Evolutionary conservation across 1,140 invertebrate species (phyloP).

Genomic region (Drosophila asahinai): DNA sequence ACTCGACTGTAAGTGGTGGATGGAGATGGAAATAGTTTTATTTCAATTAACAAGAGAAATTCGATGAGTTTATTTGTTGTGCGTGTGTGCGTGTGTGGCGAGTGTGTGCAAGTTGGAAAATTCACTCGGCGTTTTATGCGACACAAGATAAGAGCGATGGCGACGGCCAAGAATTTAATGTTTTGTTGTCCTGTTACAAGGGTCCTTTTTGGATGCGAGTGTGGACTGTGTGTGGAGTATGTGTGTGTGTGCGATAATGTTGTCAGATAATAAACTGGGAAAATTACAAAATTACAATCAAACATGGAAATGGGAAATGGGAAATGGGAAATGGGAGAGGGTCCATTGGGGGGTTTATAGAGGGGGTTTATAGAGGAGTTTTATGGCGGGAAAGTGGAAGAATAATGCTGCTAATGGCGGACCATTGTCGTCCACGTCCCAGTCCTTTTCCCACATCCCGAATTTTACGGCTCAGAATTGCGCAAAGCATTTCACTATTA

Average conservation of each 20-base stretch:
- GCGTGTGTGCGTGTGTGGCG: constrained; percentile 17
- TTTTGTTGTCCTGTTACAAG: constrained; percentile 24
- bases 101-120: constrained; percentile 16
- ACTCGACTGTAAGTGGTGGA: not conserved
- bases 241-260: constrained; percentile 76
- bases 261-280: constrained; percentile 83
- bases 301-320: constrained; percentile 23
- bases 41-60: constrained; percentile 84
- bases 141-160: constrained; percentile 81
- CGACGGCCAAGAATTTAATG: constrained; percentile 72
- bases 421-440: constrained; percentile 59
- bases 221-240: constrained; percentile 25
- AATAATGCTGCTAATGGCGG: constrained; percentile 73
- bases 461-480: constrained; percentile 52
- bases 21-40: constrained; percentile 72
- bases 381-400: constrained; percentile 1
- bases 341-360: not conserved
- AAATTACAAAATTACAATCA: constrained; percentile 84
- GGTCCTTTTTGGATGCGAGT: constrained; percentile 27
- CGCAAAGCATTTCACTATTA: constrained; percentile 25
- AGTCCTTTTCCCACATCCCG: not conserved
- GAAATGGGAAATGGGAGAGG: not conserved
- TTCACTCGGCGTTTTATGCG: constrained; percentile 71
- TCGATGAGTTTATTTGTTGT: constrained; percentile 82
- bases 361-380: not conserved